Evolutionary conservation across 2,888 invertebrate genomes (phyloP).

Genomic region (Drosophila sordidula): DNA sequence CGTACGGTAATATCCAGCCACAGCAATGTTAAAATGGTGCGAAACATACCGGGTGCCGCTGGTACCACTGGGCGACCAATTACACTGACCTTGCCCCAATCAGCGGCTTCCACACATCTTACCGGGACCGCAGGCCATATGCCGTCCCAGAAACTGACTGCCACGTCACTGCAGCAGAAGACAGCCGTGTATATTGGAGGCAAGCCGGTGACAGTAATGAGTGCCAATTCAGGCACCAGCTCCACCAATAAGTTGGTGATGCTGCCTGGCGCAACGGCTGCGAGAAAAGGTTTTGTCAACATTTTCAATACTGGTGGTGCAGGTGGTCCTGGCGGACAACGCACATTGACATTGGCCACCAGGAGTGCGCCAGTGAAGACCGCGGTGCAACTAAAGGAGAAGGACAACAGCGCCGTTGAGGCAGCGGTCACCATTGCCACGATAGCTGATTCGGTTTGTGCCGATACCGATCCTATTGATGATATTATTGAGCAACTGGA

Average conservation of each 20-base stretch:
- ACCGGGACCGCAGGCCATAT: conserved; percentile 38
- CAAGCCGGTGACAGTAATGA: conserved; percentile 90
- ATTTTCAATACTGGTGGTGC: conserved; percentile 80
- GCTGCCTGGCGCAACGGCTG: conserved; percentile 74
- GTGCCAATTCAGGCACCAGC: conserved; percentile 76
- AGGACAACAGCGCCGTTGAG: conserved; percentile 44
- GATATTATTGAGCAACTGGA: conserved; percentile 84
- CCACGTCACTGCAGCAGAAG: conserved; percentile 85
- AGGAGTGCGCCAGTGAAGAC: conserved; percentile 47
- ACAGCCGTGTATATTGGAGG: conserved; percentile 88
- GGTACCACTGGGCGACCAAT: conserved; percentile 87
- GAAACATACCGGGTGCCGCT: conserved; percentile 74
- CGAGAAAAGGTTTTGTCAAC: conserved; percentile 87
- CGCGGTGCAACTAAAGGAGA: conserved; percentile 28
- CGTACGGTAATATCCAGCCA: conserved; percentile 83
- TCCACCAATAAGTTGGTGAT: conserved; percentile 85
- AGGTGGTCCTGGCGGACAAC: conserved; percentile 48
- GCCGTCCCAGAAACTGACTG: conserved; percentile 60
- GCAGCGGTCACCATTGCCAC: conserved; percentile 55
- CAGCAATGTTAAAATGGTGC: conserved; percentile 86
- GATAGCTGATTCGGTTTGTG: conserved; percentile 57
- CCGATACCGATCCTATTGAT: conserved; percentile 80
- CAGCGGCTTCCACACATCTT: conserved; percentile 53
- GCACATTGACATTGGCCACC: conserved; percentile 75
- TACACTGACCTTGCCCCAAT: conserved; percentile 88